These are phyloP conservation scores for Saguinus imperator DNA, from an alignment of 2,113 vertebrate species.

Conservation along the genomic window DNA sequence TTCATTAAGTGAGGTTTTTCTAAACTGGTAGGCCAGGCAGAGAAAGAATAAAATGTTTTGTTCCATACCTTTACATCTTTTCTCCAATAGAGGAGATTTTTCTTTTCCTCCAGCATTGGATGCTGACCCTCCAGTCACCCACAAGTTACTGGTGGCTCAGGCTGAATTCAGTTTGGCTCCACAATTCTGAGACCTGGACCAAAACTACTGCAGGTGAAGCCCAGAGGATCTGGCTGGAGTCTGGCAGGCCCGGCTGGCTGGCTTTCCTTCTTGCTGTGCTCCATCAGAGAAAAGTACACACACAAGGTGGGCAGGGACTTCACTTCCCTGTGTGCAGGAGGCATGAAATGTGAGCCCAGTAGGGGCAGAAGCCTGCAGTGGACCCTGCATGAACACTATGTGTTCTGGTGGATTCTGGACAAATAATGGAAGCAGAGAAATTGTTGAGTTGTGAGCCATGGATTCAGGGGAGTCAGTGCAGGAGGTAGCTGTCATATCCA, in stretches of 20 bases:
- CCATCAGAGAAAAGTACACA: neutral
- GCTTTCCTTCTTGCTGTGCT: constrained; percentile 28
- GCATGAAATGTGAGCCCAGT: constrained; percentile 57
- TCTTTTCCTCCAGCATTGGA: neutral
- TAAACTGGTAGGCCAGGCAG: neutral
- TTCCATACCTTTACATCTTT: neutral
- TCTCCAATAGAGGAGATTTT: neutral
- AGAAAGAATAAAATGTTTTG: constrained; percentile 13
- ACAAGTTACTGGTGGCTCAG: constrained; percentile 8
- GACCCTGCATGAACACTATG: neutral
- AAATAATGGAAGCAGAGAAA: constrained; percentile 31
- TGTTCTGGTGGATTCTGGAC: constrained; percentile 18
- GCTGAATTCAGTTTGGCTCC: constrained; percentile 1
- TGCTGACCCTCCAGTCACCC: constrained; percentile 4
- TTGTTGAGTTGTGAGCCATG: constrained; percentile 15
- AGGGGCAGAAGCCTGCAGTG: constrained; percentile 40
- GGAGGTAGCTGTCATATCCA: neutral
- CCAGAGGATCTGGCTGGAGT: constrained; percentile 24
- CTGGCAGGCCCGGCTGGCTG: neutral
- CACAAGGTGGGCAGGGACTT: neutral
- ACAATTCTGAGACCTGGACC: constrained; percentile 32
- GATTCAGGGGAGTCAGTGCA: neutral
- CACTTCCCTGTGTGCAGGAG: constrained; percentile 17
- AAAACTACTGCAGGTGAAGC: constrained; percentile 42
- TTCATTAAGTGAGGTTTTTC: neutral